Conservation (phyloP, 2,797 vertebrate species). For the Catostomus latipinnis region DNA sequence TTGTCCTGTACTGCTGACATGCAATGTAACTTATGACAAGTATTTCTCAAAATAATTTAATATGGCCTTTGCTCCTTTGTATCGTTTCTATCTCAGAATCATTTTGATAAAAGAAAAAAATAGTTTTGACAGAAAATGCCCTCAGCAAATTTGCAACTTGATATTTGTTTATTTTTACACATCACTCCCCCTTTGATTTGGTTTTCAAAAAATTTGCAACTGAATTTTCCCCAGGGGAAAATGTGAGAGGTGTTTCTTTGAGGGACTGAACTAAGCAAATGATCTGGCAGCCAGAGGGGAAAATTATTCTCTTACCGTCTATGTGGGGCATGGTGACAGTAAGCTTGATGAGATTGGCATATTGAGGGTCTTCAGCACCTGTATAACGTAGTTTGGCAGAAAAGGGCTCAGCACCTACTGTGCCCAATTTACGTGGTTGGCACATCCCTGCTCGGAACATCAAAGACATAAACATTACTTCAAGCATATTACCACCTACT, state of each 20-base stretch:
- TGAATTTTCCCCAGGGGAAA: slow-evolving; percentile 6
- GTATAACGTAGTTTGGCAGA: slow-evolving; percentile 93
- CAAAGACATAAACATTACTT: slow-evolving; percentile 49
- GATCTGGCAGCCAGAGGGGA: slow-evolving; percentile 38
- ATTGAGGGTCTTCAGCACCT: slow-evolving; percentile 85
- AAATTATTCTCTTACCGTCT: slow-evolving; percentile 81
- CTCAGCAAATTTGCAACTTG: slow-evolving; percentile 22
- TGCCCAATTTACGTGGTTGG: slow-evolving; percentile 86
- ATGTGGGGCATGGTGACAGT: slow-evolving; percentile 94
- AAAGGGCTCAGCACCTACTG: slow-evolving; percentile 94
- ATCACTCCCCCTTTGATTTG: slow-evolving; percentile 13
- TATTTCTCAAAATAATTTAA: background rate
- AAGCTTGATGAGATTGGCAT: slow-evolving; percentile 90
- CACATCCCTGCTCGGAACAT: slow-evolving; percentile 83
- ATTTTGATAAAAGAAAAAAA: background rate
- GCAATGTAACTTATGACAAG: slow-evolving; percentile 9
- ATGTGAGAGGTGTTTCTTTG: slow-evolving; percentile 11
- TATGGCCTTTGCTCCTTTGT: slow-evolving; percentile 13
- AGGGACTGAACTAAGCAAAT: slow-evolving; percentile 1
- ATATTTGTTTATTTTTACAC: slow-evolving; percentile 29
- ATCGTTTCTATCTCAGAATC: background rate
- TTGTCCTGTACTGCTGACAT: slow-evolving; percentile 16
- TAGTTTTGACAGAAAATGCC: background rate
- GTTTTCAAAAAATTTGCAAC: background rate
- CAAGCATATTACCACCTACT: slow-evolving; percentile 38